Base-by-base conservation (phyloP, 2,113 vertebrate species). In the Aptenodytes forsteri region DNA sequence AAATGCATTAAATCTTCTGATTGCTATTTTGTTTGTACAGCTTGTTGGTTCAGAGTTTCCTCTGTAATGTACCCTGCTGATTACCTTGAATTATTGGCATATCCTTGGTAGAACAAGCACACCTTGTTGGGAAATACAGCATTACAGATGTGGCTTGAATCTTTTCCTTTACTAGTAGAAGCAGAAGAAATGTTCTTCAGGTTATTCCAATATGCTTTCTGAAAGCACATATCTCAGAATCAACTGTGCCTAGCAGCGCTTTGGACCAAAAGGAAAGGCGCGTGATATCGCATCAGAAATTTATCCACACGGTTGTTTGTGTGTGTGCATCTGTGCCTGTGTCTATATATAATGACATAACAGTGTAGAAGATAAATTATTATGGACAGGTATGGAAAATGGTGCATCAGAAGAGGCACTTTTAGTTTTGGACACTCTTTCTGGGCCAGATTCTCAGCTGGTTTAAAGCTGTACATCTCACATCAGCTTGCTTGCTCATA, bases 1-100 rank as follows among this genome's bases (percentile, higher is more conserved):
- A 99, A 99, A 99, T 99, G 99, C 99, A 99, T 99, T 99, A 99
- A 98, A 99, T 98, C 98, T 98, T 98, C 98, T 98, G 99, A 99
- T 99, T 99, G 98, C 98, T 98, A 98, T 99, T 99, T 99, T 99
- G 98, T 99, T 98, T 98, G 98, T 98, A 98, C 98, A 98, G 98
- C 98, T 98, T 99, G 99, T 99, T 98, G 98, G 96, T 98, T 98
- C 98, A 95, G 98, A 98, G 98, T 98, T 99, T 99, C 98, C 97
- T 98, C 98, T 98, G 98, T 99, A 98, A 98, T 96, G 97, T 94
- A 98, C 98, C 98, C 95, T 96, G 97, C 97, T 98, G 99, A 99
- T 99, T 99, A 98, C 98, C 98, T 99, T 98, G 98, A 99, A 99
- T 99, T 98, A 98, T 98, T 97, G 96, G 97, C 96, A 92, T 94